Evolutionary conservation across 2,797 vertebrate species (phyloP).

Genomic region (Salarias fasciatus): DNA sequence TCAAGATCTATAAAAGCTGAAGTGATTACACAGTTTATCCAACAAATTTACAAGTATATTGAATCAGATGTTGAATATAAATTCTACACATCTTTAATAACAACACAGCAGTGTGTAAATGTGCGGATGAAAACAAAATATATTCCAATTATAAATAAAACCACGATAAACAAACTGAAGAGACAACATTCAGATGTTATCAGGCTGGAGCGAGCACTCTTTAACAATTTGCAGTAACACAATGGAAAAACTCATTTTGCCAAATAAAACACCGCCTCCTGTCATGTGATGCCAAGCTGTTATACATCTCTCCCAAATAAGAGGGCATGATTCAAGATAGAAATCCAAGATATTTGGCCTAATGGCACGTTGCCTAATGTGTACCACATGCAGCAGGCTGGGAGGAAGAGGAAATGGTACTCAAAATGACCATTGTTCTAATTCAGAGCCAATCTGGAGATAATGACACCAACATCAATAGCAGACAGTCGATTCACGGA

Average conservation of each 20-base stretch:
- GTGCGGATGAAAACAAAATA: background rate
- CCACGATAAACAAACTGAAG: background rate
- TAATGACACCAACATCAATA: conserved; percentile 87
- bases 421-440: conserved; percentile 83
- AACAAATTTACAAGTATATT: too few species aligned
- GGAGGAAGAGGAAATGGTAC: conserved; percentile 77
- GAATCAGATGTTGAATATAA: too few species aligned
- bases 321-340: conserved; percentile 64
- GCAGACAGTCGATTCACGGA: conserved; percentile 83
- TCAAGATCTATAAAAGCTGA: too few species aligned
- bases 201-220: background rate
- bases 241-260: background rate
- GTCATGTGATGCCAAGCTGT: conserved; percentile 30
- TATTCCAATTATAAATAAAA: background rate
- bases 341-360: conserved; percentile 64
- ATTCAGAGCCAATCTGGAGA: conserved; percentile 88
- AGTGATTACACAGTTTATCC: too few species aligned
- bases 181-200: background rate
- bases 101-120: background rate
- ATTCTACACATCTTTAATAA: too few species aligned
- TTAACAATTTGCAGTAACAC: background rate
- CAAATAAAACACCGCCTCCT: background rate
- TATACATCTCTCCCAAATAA: conserved; percentile 31
- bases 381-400: conserved; percentile 76
- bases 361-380: conserved; percentile 79